Conservation (phyloP, 2,113 vertebrate species). For the Sinocyclocheilus anophthalmus region DNA sequence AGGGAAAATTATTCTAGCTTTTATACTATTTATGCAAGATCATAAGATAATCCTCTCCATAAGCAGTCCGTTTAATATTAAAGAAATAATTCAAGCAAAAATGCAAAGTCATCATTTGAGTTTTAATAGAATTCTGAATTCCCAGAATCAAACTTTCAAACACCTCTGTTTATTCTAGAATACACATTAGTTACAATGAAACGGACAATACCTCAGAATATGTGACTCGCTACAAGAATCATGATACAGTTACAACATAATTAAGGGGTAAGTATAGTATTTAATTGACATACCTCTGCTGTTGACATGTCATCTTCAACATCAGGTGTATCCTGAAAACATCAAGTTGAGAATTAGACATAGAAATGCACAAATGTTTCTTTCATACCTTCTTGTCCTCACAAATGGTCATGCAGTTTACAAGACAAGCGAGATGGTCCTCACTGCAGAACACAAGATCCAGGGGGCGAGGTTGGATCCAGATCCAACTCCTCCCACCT, state of each 20-base stretch:
- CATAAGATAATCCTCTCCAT: neutral
- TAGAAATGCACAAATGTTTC: neutral
- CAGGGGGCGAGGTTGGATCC: no score
- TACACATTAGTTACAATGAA: neutral
- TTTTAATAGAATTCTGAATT: no score
- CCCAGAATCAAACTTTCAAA: no score
- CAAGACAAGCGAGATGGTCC: neutral
- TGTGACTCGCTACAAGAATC: neutral
- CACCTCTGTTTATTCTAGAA: neutral
- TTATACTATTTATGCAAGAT: neutral
- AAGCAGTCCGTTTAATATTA: no score
- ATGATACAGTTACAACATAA: neutral
- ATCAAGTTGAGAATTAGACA: slow-evolving; percentile 30
- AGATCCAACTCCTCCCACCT: no score
- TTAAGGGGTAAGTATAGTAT: neutral
- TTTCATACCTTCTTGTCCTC: neutral
- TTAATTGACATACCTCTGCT: slow-evolving; percentile 78
- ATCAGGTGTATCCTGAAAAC: slow-evolving; percentile 81
- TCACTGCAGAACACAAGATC: no score
- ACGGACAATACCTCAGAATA: neutral
- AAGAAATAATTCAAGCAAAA: no score
- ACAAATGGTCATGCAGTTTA: slow-evolving; percentile 22
- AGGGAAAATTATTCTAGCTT: neutral
- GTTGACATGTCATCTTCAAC: slow-evolving; percentile 86
- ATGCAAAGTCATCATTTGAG: neutral